Base-by-base conservation (phyloP, 2,888 invertebrate genomes). In the Rhabditoides inermis region DNA sequence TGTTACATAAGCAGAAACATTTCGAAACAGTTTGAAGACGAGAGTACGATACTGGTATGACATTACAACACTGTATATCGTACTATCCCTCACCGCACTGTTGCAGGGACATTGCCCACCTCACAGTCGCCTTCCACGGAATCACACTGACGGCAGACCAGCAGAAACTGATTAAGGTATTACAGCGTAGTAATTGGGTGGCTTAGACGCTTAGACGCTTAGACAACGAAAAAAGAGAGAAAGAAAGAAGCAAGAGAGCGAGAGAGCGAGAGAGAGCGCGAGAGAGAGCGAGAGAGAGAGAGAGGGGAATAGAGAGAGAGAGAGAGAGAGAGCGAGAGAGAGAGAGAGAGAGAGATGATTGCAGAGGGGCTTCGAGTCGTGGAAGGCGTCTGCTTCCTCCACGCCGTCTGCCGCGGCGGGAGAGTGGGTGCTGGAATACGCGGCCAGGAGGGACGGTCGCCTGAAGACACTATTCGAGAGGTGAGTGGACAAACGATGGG, bases 21-120 rank as follows among this genome's bases (percentile, higher is more conserved):
- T 12, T 25, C 26, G 26, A 41, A 41, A 26, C 27, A 25, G 41
- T 26, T 41, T 41, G 41, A 41, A 41, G 41, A 26, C 27, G 41
- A 41, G 27, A 27, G 41, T 26, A 15, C n/a, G 25, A n/a, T n/a
- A n/a, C n/a, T n/a, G n/a, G n/a, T n/a, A n/a, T n/a, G n/a, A n/a
- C n/a, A n/a, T n/a, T n/a, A n/a, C n/a, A n/a, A n/a, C n/a, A n/a
- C n/a, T n/a, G n/a, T n/a, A n/a, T n/a, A n/a, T n/a, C n/a, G n/a
- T n/a, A n/a, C n/a, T n/a, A n/a, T n/a, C n/a, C n/a, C n/a, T n/a
- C n/a, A n/a, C n/a, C n/a, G n/a, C n/a, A n/a, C n/a, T n/a, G 44
- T 28, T 50, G 44, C 45, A 44, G 44, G 23, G 50, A 50, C 37
- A 50, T 50, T 12, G 50, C 50, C 27, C 50, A 50, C 36, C 37